These are phyloP conservation scores for Trichosurus vulpecula DNA, from an alignment of 2,797 vertebrate species.

Conservation along the genomic window DNA sequence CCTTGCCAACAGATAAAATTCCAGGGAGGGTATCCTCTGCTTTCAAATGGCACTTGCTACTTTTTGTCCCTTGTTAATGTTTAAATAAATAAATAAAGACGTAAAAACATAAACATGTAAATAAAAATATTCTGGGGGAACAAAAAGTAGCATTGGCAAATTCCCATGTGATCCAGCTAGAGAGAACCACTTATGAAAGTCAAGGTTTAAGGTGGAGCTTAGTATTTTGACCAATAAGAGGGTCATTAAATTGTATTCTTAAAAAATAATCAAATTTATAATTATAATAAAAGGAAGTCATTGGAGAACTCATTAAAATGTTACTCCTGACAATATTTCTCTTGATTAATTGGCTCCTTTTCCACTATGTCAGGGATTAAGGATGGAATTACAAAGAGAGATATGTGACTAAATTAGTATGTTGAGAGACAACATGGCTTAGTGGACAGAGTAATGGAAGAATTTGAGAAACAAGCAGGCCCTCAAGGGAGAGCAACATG, in stretches of 20 bases:
- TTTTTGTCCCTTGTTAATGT: neutral
- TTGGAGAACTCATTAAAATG: conserved; percentile 80
- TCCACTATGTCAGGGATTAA: conserved; percentile 73
- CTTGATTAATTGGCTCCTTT: conserved; percentile 78
- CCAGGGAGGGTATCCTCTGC: neutral
- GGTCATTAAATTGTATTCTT: neutral
- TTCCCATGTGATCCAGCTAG: neutral
- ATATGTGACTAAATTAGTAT: neutral
- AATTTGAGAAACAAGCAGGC: neutral
- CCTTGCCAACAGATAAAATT: conserved; percentile 53
- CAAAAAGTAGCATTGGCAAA: neutral
- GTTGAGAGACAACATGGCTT: neutral
- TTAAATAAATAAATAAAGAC: neutral
- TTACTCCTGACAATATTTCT: conserved; percentile 74
- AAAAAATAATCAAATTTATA: conserved; percentile 65
- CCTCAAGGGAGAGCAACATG: neutral
- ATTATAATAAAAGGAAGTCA: conserved; percentile 79
- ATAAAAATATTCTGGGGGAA: neutral
- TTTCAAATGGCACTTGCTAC: too few relatives aligned
- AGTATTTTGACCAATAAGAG: neutral
- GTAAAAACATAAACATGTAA: neutral
- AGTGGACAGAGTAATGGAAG: neutral
- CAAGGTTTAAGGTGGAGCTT: neutral
- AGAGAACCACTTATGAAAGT: neutral
- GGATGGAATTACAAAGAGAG: conserved; percentile 7